These are phyloP conservation scores for Buphagus erythrorhynchus DNA, from an alignment of 2,797 vertebrate species.

Conservation along the genomic window DNA sequence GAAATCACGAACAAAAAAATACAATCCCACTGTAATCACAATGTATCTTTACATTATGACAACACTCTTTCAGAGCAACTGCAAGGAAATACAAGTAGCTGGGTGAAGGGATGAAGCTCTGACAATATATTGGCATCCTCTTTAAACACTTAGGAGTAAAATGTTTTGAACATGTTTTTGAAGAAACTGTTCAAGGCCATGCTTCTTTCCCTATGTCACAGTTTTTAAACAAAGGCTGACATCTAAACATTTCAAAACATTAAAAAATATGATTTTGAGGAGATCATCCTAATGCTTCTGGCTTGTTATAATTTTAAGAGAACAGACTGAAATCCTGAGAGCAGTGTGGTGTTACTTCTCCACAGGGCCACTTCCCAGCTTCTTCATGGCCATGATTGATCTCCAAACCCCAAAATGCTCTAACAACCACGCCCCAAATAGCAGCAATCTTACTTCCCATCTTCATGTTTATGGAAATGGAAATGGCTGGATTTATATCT, in stretches of 20 bases:
- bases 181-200: not conserved
- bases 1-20: not conserved
- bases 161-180: not conserved
- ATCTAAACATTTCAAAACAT: not conserved
- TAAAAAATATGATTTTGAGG: not conserved
- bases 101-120: not conserved
- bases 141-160: not conserved
- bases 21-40: not conserved
- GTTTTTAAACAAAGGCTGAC: not conserved
- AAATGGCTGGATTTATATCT: not conserved
- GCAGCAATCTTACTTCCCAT: not conserved
- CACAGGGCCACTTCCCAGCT: not conserved
- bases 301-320: not conserved
- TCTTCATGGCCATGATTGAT: accelerated
- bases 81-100: not conserved
- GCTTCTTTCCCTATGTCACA: not conserved
- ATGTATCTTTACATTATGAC: not conserved
- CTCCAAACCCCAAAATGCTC: not conserved
- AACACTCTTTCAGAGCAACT: not conserved
- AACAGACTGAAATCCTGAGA: not conserved
- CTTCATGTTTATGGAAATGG: not conserved
- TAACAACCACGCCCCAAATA: accelerated
- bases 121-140: not conserved
- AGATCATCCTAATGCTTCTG: not conserved
- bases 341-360: not conserved